Conservation (phyloP, 2,797 vertebrate species). For the Rhabdophis nuchalis region DNA sequence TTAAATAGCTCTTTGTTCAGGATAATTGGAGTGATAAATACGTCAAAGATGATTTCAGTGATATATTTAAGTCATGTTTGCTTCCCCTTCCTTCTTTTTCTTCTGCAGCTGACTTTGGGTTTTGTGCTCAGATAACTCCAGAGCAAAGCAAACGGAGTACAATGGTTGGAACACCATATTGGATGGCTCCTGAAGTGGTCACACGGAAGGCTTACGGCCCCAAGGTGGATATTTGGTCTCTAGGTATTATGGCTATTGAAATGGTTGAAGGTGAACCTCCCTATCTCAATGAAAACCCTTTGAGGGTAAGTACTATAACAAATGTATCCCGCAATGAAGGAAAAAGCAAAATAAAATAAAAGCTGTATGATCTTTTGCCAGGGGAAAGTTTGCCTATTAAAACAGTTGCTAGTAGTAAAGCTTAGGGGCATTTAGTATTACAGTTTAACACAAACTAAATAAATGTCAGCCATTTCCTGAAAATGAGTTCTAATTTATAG, state of each 20-base stretch:
- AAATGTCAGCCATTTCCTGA: not conserved
- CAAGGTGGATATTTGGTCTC: constrained; percentile 97
- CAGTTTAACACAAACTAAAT: not conserved
- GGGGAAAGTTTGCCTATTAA: not conserved
- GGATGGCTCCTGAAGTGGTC: constrained; percentile 98
- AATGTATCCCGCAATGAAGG: not conserved
- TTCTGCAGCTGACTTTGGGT: constrained; percentile 90
- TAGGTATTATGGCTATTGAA: constrained; percentile 98
- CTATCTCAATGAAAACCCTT: constrained; percentile 95
- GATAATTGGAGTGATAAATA: not conserved
- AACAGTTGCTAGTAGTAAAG: not conserved
- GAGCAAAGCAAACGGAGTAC: constrained; percentile 98
- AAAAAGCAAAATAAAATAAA: not conserved
- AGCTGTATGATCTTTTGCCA: not conserved
- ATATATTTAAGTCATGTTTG: not conserved
- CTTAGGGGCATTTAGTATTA: not conserved
- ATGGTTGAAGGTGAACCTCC: constrained; percentile 98
- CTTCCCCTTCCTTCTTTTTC: not conserved
- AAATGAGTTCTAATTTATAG: not conserved
- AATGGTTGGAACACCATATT: constrained; percentile 98
- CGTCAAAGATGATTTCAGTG: not conserved
- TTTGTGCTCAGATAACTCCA: constrained; percentile 98
- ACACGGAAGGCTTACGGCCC: constrained; percentile 96
- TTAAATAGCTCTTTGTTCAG: not conserved
- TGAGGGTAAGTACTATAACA: constrained; percentile 78